Evolutionary conservation across 2,113 vertebrate genomes (phyloP).

Genomic region (Oryzias celebensis): DNA sequence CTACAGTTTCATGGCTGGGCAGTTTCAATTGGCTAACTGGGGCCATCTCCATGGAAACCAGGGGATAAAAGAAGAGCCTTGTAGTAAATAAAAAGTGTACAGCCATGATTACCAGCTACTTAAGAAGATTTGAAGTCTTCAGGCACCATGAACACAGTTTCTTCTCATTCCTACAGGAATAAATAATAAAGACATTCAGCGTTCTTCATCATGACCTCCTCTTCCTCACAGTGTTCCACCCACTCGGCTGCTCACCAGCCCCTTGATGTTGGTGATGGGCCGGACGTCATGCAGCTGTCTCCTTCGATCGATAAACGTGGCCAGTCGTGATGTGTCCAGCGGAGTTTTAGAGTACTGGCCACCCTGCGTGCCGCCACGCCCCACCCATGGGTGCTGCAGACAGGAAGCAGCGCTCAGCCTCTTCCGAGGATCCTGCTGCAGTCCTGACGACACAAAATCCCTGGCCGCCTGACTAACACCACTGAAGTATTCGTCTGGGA

Average conservation of each 20-base stretch:
- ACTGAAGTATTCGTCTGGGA: slow-evolving; percentile 90
- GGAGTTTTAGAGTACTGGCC: slow-evolving; percentile 90
- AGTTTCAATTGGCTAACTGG: neutral
- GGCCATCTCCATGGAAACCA: neutral
- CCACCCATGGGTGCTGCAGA: slow-evolving; percentile 94
- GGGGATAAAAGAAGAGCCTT: neutral
- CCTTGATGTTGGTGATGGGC: slow-evolving; percentile 88
- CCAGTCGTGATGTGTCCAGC: slow-evolving; percentile 89
- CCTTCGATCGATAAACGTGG: slow-evolving; percentile 91
- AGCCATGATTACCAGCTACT: neutral
- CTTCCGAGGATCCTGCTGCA: slow-evolving; percentile 90
- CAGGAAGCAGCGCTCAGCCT: slow-evolving; percentile 87
- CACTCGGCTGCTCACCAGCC: slow-evolving; percentile 81
- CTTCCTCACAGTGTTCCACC: slow-evolving; percentile 72
- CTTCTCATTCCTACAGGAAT: neutral
- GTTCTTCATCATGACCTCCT: neutral
- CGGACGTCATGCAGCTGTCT: slow-evolving; percentile 89
- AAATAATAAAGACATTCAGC: neutral
- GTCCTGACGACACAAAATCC: slow-evolving; percentile 87
- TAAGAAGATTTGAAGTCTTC: neutral
- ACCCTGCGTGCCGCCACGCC: slow-evolving; percentile 80
- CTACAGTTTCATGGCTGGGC: neutral
- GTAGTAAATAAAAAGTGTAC: neutral
- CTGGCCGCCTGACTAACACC: slow-evolving; percentile 88
- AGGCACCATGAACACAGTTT: neutral